Conservation (phyloP, 2,797 vertebrate species). For the Microcaecilia unicolor region DNA sequence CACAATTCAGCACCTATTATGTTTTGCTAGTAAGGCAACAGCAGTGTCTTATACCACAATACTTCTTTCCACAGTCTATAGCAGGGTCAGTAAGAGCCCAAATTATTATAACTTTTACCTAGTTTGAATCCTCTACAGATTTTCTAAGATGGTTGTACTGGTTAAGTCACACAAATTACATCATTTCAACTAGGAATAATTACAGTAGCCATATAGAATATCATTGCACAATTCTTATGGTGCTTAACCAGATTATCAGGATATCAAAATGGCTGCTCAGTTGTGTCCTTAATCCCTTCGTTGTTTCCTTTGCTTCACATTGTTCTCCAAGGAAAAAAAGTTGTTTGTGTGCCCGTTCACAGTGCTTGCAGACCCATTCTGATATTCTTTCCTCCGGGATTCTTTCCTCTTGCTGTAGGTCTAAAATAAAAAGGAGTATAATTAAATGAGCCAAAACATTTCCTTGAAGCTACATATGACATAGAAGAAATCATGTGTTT, state of each 20-base stretch:
- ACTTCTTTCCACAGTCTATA: slow-evolving; percentile 56
- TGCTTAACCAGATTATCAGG: slow-evolving; percentile 55
- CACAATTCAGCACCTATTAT: slow-evolving; percentile 71
- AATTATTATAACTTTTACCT: slow-evolving; percentile 50
- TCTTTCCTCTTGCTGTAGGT: slow-evolving; percentile 78
- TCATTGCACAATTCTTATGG: slow-evolving; percentile 53
- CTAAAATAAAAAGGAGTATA: slow-evolving; percentile 44
- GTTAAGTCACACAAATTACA: slow-evolving; percentile 59
- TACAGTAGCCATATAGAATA: slow-evolving; percentile 58
- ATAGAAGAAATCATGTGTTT: no score
- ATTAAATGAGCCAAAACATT: no score
- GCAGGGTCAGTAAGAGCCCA: slow-evolving; percentile 48
- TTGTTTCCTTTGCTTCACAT: slow-evolving; percentile 64
- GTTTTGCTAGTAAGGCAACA: slow-evolving; percentile 77
- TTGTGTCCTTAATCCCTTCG: slow-evolving; percentile 67
- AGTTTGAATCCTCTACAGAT: slow-evolving; percentile 33
- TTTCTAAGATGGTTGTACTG: slow-evolving; percentile 56
- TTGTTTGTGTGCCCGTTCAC: slow-evolving; percentile 75
- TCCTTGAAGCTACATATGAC: no score
- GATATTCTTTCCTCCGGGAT: slow-evolving; percentile 68
- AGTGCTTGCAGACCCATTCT: slow-evolving; percentile 61
- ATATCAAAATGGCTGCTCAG: slow-evolving; percentile 36
- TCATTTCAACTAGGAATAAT: slow-evolving; percentile 59
- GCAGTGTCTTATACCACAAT: slow-evolving; percentile 61
- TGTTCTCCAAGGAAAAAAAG: slow-evolving; percentile 55